Percentiles rank a stretch among this genome's conserved stretches.
Conservation (phyloP, 2,113 vertebrate species). For the Pygoscelis adeliae region DNA sequence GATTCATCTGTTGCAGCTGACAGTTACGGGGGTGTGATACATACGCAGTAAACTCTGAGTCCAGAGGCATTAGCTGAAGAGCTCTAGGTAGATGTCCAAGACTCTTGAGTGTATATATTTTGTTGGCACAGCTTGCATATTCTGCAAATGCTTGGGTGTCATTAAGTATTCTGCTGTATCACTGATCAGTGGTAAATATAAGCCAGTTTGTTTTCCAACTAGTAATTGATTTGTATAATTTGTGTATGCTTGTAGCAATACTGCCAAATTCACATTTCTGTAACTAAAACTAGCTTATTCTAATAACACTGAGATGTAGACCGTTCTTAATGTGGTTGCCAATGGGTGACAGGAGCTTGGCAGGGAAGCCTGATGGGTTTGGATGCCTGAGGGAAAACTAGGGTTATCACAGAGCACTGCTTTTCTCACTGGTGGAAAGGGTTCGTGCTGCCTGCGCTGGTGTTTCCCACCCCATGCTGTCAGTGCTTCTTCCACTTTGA, state of each 20-base stretch:
- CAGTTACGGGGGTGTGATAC: background rate
- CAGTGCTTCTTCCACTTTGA: fast-evolving
- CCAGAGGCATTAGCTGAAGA: background rate
- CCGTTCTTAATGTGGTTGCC: background rate
- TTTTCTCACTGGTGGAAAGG: background rate
- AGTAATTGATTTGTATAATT: conserved; percentile 36
- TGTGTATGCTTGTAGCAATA: conserved; percentile 7
- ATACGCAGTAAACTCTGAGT: background rate
- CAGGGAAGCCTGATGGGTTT: background rate
- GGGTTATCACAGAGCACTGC: background rate
- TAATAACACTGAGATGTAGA: conserved; percentile 21
- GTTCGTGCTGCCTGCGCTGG: background rate
- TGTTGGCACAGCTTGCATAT: background rate
- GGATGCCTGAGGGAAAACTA: background rate
- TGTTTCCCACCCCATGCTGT: fast-evolving
- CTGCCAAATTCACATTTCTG: conserved; percentile 26
- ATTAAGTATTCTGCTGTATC: background rate
- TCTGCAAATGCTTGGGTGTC: background rate
- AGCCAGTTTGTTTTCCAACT: conserved; percentile 39
- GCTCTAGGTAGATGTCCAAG: background rate
- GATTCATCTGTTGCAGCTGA: background rate
- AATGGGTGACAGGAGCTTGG: conserved; percentile 19
- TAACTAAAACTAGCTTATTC: conserved; percentile 13
- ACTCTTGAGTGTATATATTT: background rate
- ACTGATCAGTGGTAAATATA: conserved; percentile 5